A percentile compares a stretch with the other conserved stretches of the same genome.
phyloP scores from a whole-genome alignment of 2,888 invertebrate genomes.

The Sinelater perroti region DNA sequence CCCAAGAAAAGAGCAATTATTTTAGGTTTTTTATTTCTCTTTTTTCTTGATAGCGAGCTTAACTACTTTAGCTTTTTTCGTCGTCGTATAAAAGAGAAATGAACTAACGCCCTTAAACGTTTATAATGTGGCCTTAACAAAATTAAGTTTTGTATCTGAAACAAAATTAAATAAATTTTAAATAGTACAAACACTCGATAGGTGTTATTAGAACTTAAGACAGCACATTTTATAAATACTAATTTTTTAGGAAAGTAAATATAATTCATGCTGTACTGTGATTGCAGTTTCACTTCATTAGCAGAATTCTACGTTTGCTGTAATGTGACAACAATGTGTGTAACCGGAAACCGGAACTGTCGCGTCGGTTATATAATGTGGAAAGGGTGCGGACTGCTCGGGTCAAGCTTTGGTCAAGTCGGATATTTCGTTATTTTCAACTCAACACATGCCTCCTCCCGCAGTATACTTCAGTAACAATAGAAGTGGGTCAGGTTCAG shows the following conservation, averaged over 20 bases:
- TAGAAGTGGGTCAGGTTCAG: constrained; percentile 30
- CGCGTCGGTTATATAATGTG: constrained; percentile 22
- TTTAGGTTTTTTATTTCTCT: constrained; percentile 31
- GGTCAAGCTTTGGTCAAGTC: constrained; percentile 31
- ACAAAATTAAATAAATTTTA: no score
- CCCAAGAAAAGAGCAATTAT: constrained; percentile 36
- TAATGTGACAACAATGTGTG: constrained; percentile 25
- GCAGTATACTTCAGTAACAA: constrained; percentile 34
- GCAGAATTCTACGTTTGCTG: constrained; percentile 12
- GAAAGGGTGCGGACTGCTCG: constrained; percentile 16
- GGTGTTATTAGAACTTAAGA: no score
- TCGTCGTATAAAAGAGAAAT: constrained; percentile 21
- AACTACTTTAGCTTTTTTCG: constrained; percentile 32
- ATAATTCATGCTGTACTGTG: no score
- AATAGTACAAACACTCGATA: no score
- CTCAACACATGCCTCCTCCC: constrained; percentile 30
- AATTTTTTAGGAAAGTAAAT: no score
- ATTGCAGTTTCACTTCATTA: neutral
- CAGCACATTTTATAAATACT: no score
- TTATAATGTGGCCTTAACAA: no score
- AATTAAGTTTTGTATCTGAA: no score
- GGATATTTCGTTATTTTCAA: constrained; percentile 36
- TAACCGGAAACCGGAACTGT: constrained; percentile 32
- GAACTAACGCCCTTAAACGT: no score
- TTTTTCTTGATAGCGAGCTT: constrained; percentile 24